Percentiles rank a stretch among this genome's conserved stretches.
These are phyloP conservation scores for Mesochorus sp. DNA, from an alignment of 2,888 invertebrate species.

Conservation along the genomic window DNA sequence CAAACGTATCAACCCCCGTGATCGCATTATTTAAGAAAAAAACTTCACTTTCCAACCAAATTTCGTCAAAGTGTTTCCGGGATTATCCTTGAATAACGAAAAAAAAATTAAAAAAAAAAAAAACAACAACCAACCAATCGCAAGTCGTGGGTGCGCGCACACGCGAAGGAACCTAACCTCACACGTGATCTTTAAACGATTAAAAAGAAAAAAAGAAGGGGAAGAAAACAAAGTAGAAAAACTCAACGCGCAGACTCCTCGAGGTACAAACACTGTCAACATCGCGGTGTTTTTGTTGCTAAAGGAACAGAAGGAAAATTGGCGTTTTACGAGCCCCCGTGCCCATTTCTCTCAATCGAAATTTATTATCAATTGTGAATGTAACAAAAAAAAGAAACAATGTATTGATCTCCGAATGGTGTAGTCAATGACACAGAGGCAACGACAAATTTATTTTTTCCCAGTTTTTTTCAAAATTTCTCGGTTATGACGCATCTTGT, in stretches of 20 bases:
- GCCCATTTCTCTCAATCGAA: neutral
- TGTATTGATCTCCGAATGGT: neutral
- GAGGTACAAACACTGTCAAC: constrained; percentile 30
- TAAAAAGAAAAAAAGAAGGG: constrained; percentile 7
- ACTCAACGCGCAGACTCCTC: constrained; percentile 54
- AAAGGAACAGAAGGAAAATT: constrained; percentile 39
- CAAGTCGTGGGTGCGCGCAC: constrained; percentile 23
- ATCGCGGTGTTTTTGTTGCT: constrained; percentile 12
- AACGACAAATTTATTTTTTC: no score
- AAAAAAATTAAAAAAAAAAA: constrained; percentile 17
- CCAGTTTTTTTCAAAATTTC: no score
- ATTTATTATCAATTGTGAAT: no score
- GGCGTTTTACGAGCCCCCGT: neutral
- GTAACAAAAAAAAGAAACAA: neutral
- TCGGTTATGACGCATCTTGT: no score
- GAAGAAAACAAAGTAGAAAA: constrained; percentile 10
- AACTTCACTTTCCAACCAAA: no score
- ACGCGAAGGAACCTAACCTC: constrained; percentile 30
- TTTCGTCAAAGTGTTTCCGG: no score
- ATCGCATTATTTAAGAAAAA: neutral
- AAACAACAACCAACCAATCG: constrained; percentile 39
- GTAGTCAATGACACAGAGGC: no score
- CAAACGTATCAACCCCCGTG: neutral
- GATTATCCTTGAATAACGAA: no score
- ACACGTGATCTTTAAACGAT: constrained; percentile 57